Conservation (phyloP, 2,113 vertebrate species). For the Passer montanus region DNA sequence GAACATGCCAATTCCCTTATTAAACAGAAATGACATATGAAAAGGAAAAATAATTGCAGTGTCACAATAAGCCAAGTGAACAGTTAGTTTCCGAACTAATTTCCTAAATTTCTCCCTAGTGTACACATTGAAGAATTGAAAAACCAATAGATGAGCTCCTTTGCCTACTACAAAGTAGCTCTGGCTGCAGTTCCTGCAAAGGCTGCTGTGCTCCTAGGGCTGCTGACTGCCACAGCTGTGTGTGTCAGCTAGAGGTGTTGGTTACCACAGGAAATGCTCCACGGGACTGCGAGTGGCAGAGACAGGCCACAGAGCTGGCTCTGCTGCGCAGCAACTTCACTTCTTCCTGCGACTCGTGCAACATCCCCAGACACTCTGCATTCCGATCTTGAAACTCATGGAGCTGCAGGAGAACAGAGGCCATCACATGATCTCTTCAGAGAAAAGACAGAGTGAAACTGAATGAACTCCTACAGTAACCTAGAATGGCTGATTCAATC, state of each 20-base stretch:
- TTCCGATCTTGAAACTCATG: constrained; percentile 92
- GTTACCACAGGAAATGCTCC: constrained; percentile 88
- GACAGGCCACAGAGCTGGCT: constrained; percentile 77
- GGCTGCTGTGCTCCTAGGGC: not conserved
- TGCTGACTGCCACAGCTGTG: not conserved
- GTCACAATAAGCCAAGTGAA: not conserved
- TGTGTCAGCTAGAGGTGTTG: not conserved
- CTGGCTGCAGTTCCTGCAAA: not conserved
- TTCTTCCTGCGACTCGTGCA: constrained; percentile 96
- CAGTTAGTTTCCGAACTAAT: not conserved
- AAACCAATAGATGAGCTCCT: not conserved
- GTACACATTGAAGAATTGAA: not conserved
- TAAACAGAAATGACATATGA: not conserved
- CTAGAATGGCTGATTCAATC: not conserved
- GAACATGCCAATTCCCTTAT: not conserved
- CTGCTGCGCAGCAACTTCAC: constrained; percentile 87
- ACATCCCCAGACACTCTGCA: constrained; percentile 90
- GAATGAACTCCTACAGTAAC: not conserved
- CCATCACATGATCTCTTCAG: not conserved
- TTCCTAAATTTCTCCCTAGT: not conserved
- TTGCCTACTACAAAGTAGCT: not conserved
- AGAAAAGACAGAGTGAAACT: not conserved
- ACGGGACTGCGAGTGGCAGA: constrained; percentile 75
- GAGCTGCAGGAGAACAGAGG: constrained; percentile 75
- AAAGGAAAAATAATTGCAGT: not conserved